Conservation (phyloP, 2,888 invertebrate species). For the Leucania comma region DNA sequence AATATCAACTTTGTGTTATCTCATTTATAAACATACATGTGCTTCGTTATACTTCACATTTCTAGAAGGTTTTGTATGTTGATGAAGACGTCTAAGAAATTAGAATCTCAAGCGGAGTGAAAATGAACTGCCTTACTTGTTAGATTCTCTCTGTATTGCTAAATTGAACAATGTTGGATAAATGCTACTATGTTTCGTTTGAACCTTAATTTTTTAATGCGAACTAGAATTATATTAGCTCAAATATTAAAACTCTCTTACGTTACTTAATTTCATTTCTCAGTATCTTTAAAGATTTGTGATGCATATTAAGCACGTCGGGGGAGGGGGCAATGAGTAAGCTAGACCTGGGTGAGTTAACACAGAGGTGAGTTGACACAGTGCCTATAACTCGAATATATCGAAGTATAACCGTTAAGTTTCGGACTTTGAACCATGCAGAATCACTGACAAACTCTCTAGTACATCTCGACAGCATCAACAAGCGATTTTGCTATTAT, state of each 20-base stretch:
- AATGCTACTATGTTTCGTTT: neutral
- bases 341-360: too few relatives aligned
- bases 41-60: neutral
- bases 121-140: slow-evolving; percentile 8
- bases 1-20: too few relatives aligned
- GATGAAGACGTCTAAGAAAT: slow-evolving; percentile 7
- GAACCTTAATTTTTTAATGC: neutral
- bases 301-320: slow-evolving; percentile 5
- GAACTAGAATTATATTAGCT: slow-evolving; percentile 1
- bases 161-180: slow-evolving; percentile 3
- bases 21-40: too few relatives aligned
- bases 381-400: too few relatives aligned
- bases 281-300: slow-evolving; percentile 11
- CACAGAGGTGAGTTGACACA: too few relatives aligned
- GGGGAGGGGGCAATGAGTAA: neutral
- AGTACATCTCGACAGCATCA: too few relatives aligned
- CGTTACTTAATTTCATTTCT: neutral
- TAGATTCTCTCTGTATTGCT: neutral
- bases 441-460: too few relatives aligned
- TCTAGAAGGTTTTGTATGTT: slow-evolving; percentile 1
- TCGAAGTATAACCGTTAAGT: too few relatives aligned
- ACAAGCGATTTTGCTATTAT: too few relatives aligned
- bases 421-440: too few relatives aligned
- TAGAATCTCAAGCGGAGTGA: neutral
- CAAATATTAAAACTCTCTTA: neutral